Conservation (phyloP, 2,797 vertebrate species). For the Monodelphis domestica region DNA sequence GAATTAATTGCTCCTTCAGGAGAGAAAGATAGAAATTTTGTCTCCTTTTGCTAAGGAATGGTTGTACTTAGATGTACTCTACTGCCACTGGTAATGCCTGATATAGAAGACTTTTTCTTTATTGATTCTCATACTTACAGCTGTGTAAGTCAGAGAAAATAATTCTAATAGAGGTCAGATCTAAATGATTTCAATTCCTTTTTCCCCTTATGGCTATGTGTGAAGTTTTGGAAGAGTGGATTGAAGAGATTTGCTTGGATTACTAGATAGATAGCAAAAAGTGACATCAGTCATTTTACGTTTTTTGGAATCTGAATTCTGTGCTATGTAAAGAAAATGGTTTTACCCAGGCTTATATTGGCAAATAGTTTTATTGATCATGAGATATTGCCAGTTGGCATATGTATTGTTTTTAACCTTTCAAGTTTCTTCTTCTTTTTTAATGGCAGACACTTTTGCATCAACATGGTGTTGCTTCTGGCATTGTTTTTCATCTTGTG, state of each 20-base stretch:
- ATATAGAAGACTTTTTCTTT: neutral
- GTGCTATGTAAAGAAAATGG: slow-evolving; percentile 66
- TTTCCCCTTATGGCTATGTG: neutral
- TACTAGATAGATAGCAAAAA: slow-evolving; percentile 63
- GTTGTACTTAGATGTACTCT: neutral
- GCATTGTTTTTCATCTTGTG: slow-evolving; percentile 73
- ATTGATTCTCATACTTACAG: neutral
- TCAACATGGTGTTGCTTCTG: slow-evolving; percentile 73
- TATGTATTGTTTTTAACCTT: slow-evolving; percentile 47
- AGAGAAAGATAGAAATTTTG: neutral
- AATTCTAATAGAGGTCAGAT: neutral
- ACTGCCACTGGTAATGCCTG: neutral
- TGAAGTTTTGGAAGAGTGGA: slow-evolving; percentile 54
- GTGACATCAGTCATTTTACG: slow-evolving; percentile 66
- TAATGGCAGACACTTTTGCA: slow-evolving; percentile 45
- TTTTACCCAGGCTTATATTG: slow-evolving; percentile 68
- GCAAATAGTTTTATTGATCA: slow-evolving; percentile 65
- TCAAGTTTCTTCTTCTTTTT: slow-evolving; percentile 16
- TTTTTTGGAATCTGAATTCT: slow-evolving; percentile 63
- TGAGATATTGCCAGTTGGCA: slow-evolving; percentile 66
- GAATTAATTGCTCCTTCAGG: neutral
- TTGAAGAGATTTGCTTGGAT: slow-evolving; percentile 59
- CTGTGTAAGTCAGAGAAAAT: slow-evolving; percentile 1
- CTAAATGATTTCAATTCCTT: fast-evolving
- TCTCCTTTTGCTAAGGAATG: neutral